Conservation (phyloP, 1,140 invertebrate genomes). For the Oreohelix idahoensis region DNA sequence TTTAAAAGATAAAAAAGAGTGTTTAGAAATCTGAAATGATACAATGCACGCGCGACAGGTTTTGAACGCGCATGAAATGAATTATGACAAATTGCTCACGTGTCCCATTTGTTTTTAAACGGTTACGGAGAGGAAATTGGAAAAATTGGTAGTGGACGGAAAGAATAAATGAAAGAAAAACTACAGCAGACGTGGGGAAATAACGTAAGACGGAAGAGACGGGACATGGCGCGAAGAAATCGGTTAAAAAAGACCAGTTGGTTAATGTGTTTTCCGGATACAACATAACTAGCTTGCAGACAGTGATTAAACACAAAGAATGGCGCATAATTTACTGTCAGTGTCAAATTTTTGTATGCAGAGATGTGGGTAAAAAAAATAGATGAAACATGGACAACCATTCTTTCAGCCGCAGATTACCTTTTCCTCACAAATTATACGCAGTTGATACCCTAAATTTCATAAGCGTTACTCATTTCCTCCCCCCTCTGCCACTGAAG, state of each 20-base stretch:
- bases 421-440: no score
- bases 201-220: neutral
- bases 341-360: neutral
- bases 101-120: neutral
- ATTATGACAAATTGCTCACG: neutral
- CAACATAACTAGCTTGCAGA: neutral
- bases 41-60: constrained; percentile 4
- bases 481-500: no score
- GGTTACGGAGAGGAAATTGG: neutral
- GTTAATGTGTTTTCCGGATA: neutral
- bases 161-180: neutral
- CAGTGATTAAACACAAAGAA: neutral
- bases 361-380: neutral
- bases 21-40: neutral
- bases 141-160: neutral
- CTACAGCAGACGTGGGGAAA: neutral
- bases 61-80: neutral
- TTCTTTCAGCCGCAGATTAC: no score
- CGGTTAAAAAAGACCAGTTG: neutral
- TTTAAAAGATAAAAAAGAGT: neutral
- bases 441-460: no score
- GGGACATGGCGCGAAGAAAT: neutral
- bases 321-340: neutral
- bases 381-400: no score
- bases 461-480: no score